Evolutionary conservation across 2,113 vertebrate genomes (phyloP).

Genomic region (Ginglymostoma cirratum): DNA sequence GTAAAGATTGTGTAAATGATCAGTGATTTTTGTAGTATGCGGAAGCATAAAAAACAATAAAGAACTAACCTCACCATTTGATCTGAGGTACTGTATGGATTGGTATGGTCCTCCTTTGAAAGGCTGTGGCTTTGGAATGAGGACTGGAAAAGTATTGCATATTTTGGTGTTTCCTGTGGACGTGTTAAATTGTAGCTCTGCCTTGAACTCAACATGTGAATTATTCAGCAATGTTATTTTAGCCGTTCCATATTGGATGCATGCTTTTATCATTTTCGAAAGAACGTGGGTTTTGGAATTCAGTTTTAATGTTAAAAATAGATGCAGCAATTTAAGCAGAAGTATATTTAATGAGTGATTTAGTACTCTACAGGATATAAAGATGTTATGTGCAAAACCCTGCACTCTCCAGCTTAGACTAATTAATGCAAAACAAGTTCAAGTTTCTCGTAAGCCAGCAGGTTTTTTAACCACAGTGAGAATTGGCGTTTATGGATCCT

Average conservation of each 20-base stretch:
- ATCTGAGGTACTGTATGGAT: neutral
- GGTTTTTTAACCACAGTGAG: slow-evolving; percentile 10
- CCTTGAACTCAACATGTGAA: neutral
- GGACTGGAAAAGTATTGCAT: slow-evolving; percentile 2
- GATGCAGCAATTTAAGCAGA: neutral
- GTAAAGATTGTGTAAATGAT: neutral
- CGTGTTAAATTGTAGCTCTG: neutral
- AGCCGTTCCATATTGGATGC: neutral
- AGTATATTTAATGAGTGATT: neutral
- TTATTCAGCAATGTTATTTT: neutral
- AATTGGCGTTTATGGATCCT: neutral
- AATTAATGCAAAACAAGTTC: neutral
- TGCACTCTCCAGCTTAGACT: neutral
- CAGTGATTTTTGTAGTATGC: neutral
- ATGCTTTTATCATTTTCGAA: neutral
- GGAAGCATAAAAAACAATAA: neutral
- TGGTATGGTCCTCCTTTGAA: neutral
- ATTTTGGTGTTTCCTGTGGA: slow-evolving; percentile 12
- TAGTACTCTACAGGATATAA: neutral
- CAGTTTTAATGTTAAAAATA: neutral
- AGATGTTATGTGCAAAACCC: neutral
- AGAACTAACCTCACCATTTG: neutral
- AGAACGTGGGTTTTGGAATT: neutral
- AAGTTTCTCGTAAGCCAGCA: neutral
- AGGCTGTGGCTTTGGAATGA: slow-evolving; percentile 4